Evolutionary conservation across 2,888 invertebrate species (phyloP).

Genomic region (Hipparchia semele): DNA sequence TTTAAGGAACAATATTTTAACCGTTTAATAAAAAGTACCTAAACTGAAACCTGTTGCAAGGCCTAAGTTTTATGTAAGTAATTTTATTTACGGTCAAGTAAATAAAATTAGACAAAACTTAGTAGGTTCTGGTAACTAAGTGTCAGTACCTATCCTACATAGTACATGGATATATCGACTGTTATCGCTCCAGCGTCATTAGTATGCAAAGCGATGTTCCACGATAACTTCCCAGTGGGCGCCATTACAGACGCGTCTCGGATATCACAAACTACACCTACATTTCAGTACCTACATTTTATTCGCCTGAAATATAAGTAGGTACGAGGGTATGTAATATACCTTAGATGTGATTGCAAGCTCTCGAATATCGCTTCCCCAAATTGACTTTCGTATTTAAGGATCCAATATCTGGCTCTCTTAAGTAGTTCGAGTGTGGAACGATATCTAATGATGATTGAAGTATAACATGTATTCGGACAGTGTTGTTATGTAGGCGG

Average conservation of each 20-base stretch:
- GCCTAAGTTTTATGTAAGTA: too few species aligned
- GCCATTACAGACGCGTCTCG: slow-evolving; percentile 43
- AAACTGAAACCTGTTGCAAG: neutral
- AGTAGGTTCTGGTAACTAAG: neutral
- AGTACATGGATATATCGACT: slow-evolving; percentile 39
- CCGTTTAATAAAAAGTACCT: neutral
- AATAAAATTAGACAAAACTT: neutral
- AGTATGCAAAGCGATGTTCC: slow-evolving; percentile 64
- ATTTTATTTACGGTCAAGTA: too few species aligned
- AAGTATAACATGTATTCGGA: slow-evolving; percentile 65
- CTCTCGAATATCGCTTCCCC: slow-evolving; percentile 26
- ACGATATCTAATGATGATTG: slow-evolving; percentile 76
- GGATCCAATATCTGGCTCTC: slow-evolving; percentile 56
- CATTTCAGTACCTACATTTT: slow-evolving; percentile 20
- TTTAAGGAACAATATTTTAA: neutral
- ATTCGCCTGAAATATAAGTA: slow-evolving; percentile 25
- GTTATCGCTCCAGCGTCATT: slow-evolving; percentile 68
- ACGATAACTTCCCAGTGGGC: slow-evolving; percentile 70
- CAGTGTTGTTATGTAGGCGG: slow-evolving; percentile 72
- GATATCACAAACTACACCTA: slow-evolving; percentile 18
- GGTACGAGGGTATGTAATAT: neutral
- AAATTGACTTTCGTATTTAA: slow-evolving; percentile 46
- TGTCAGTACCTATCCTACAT: too few species aligned
- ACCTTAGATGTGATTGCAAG: neutral
- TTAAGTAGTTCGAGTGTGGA: slow-evolving; percentile 61